These are phyloP conservation scores for Macroglossus sobrinus DNA, from an alignment of 2,113 vertebrate genomes.

Conservation along the genomic window DNA sequence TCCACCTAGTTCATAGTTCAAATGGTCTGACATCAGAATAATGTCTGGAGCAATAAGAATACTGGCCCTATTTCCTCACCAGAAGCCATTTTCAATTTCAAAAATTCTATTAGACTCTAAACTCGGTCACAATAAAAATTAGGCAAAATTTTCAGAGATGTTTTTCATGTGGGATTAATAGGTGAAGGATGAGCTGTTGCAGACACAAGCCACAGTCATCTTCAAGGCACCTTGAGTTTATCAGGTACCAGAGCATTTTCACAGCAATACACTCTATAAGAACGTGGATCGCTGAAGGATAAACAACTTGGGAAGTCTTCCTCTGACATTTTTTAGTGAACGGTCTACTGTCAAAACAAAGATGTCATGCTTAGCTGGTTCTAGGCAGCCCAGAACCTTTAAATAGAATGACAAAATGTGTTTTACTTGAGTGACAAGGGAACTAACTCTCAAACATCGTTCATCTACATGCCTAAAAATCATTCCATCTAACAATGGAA, in stretches of 20 bases:
- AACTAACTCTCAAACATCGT: neutral
- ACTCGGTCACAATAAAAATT: conserved; percentile 8
- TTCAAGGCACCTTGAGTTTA: neutral
- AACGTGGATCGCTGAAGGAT: neutral
- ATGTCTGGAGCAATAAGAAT: neutral
- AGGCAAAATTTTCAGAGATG: neutral
- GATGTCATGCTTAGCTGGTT: conserved; percentile 46
- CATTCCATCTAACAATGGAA: neutral
- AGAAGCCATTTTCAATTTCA: neutral
- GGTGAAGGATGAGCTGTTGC: neutral
- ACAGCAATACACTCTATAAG: neutral
- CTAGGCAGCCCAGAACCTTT: conserved; percentile 56
- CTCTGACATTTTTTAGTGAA: conserved; percentile 44
- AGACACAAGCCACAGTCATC: neutral
- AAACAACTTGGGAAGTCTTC: conserved; percentile 56
- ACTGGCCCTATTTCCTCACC: neutral
- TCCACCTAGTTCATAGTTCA: conserved; percentile 29
- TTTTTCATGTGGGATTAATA: neutral
- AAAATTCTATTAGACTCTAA: conserved; percentile 25
- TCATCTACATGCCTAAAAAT: neutral
- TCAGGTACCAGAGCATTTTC: neutral
- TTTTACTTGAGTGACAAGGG: conserved; percentile 3
- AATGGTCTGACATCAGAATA: neutral
- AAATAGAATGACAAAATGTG: conserved; percentile 46
- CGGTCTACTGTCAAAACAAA: conserved; percentile 62